phyloP scores from a whole-genome alignment of 2,888 invertebrate species.

The Venusia cambrica region DNA sequence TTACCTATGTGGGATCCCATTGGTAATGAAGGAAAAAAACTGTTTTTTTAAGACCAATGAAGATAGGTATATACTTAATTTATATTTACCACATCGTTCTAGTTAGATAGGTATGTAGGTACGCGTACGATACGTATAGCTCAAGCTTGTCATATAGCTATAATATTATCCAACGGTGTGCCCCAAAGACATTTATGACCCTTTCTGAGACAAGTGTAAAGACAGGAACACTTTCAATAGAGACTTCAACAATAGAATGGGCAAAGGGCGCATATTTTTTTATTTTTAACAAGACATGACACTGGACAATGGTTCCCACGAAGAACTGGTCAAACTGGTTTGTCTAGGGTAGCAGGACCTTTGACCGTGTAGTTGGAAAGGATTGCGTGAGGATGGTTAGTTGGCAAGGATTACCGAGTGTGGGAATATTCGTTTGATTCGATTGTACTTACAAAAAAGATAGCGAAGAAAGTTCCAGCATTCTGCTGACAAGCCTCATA shows the following conservation, averaged over 20 bases:
- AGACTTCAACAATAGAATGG: constrained; percentile 25
- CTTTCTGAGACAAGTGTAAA: constrained; percentile 23
- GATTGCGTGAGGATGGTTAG: constrained; percentile 24
- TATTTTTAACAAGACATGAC: constrained; percentile 17
- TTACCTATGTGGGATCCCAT: no score
- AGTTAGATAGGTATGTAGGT: no score
- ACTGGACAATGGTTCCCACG: constrained; percentile 70
- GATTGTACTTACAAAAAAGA: no score
- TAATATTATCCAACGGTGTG: constrained; percentile 15
- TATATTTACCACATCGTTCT: no score
- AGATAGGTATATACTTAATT: no score
- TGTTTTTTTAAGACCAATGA: no score
- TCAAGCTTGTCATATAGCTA: no score
- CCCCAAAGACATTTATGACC: constrained; percentile 17
- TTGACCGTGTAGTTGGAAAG: constrained; percentile 30
- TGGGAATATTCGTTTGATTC: constrained; percentile 18
- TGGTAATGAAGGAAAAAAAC: no score
- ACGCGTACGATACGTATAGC: no score
- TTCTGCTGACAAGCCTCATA: no score
- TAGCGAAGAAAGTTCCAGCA: no score
- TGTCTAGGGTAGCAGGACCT: constrained; percentile 50
- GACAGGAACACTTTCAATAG: constrained; percentile 16
- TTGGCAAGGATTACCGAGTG: constrained; percentile 27
- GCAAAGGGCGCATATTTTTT: constrained; percentile 21
- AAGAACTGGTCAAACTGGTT: constrained; percentile 33